These are phyloP conservation scores for Pipistrellus pygmaeus DNA, from an alignment of 2,797 vertebrate genomes.

Conservation along the genomic window DNA sequence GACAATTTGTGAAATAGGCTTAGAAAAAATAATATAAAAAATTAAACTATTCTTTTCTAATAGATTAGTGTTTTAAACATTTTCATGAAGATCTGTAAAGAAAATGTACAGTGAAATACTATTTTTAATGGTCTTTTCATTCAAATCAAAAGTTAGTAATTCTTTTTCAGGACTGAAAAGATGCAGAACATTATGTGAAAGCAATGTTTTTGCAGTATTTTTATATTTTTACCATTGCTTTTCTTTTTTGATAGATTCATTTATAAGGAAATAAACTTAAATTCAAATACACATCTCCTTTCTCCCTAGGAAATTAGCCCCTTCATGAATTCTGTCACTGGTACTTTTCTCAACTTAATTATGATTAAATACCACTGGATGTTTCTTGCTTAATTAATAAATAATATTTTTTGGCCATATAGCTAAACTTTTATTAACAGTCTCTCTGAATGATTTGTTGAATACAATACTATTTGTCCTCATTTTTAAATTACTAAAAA, in stretches of 20 bases:
- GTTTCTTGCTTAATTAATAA: conserved; percentile 61
- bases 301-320: background rate
- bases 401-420: conserved; percentile 36
- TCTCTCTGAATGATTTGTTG: conserved; percentile 41
- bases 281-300: background rate
- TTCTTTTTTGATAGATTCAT: background rate
- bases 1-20: background rate
- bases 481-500: conserved; percentile 43
- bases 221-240: background rate
- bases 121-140: background rate
- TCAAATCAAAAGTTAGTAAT: background rate
- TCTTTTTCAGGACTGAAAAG: background rate
- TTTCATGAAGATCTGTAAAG: conserved; percentile 15
- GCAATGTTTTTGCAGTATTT: background rate
- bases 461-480: background rate
- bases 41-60: conserved; percentile 20
- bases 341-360: conserved; percentile 63
- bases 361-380: conserved; percentile 56
- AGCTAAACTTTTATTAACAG: conserved; percentile 61
- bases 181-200: background rate
- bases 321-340: conserved; percentile 15
- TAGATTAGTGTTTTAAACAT: conserved; percentile 22
- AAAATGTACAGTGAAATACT: background rate
- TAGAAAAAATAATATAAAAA: conserved; percentile 19
- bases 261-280: conserved; percentile 19